Conservation (phyloP, 2,888 invertebrate species). For the Tromatobia lineatoria region DNA sequence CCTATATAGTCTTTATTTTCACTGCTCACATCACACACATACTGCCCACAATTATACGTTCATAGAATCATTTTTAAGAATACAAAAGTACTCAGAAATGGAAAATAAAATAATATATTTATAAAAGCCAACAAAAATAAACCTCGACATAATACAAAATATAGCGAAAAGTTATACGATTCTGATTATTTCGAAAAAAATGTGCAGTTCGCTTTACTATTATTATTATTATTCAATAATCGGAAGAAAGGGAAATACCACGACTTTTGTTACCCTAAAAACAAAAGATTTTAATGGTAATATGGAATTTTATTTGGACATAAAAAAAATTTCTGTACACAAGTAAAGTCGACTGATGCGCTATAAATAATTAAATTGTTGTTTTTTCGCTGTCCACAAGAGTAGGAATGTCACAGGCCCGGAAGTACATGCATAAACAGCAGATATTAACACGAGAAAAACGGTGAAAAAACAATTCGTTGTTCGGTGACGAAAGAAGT, state of each 20-base stretch:
- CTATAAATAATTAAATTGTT: constrained; percentile 12
- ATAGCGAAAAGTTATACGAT: constrained; percentile 1
- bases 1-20: constrained; percentile 36
- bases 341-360: constrained; percentile 15
- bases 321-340: constrained; percentile 29
- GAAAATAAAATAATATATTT: constrained; percentile 14
- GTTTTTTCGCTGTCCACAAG: background rate
- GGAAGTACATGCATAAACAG: constrained; percentile 8
- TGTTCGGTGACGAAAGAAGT: constrained; percentile 25
- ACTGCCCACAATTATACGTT: constrained; percentile 14
- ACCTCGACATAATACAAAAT: constrained; percentile 37
- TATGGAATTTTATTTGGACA: constrained; percentile 38
- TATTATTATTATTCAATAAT: background rate
- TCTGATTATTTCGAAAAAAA: constrained; percentile 1
- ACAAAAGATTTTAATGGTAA: background rate
- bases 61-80: constrained; percentile 22
- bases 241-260: background rate
- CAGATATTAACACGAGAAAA: background rate
- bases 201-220: constrained; percentile 17
- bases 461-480: constrained; percentile 29
- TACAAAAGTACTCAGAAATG: constrained; percentile 33
- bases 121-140: constrained; percentile 30
- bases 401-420: constrained; percentile 11
- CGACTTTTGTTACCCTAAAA: background rate
- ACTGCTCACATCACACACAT: constrained; percentile 26